Evolutionary conservation across 1,140 invertebrate genomes (phyloP).

Genomic region (Neomicropteryx cornuta): DNA sequence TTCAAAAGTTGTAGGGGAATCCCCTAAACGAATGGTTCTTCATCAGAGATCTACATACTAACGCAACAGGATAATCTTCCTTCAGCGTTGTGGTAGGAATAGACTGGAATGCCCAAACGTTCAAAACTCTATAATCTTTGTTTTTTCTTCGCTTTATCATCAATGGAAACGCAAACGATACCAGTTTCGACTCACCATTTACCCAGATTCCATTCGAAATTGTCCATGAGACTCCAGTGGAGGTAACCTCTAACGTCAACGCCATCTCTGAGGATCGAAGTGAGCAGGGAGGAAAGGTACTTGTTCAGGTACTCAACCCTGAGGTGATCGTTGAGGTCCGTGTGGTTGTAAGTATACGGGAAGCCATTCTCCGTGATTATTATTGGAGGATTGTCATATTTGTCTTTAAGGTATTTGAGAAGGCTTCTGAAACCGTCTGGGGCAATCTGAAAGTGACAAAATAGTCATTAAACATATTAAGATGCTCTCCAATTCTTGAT

Average conservation of each 20-base stretch:
- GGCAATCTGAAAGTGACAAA: slow-evolving; percentile 39
- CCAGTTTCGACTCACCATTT: slow-evolving; percentile 32
- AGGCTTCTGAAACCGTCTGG: slow-evolving; percentile 57
- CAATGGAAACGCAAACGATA: slow-evolving; percentile 24
- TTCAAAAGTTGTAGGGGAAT: no score
- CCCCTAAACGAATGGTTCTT: no score
- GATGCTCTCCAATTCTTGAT: slow-evolving; percentile 18
- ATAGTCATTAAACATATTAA: no score
- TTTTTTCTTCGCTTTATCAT: no score
- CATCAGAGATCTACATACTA: no score
- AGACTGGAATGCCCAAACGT: no score
- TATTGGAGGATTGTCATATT: slow-evolving; percentile 54
- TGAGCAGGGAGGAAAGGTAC: slow-evolving; percentile 45
- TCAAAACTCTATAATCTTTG: no score
- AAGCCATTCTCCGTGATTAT: slow-evolving; percentile 66
- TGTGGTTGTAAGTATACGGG: slow-evolving; percentile 22
- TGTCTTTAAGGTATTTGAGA: slow-evolving; percentile 55
- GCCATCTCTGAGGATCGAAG: slow-evolving; percentile 42
- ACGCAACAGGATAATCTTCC: no score
- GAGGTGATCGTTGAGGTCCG: slow-evolving; percentile 35
- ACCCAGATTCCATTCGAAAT: slow-evolving; percentile 55
- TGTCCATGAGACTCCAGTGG: slow-evolving; percentile 64
- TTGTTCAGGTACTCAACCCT: slow-evolving; percentile 45
- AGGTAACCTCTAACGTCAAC: slow-evolving; percentile 60
- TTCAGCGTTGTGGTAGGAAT: no score